Evolutionary conservation across 2,888 invertebrate genomes (phyloP).

Genomic region (Protophormia terraenovae): DNA sequence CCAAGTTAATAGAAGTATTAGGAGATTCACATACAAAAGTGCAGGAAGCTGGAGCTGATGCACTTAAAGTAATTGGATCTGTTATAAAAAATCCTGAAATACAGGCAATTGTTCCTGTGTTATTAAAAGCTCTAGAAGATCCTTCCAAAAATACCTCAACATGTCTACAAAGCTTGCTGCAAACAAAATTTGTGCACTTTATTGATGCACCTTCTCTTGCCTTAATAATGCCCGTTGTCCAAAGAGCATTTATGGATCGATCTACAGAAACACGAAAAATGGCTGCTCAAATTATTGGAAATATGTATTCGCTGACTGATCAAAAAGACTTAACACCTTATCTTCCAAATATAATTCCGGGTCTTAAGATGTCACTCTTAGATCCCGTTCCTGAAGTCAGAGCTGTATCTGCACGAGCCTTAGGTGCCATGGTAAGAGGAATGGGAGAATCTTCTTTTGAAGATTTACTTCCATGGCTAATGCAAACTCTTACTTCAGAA

Average conservation of each 20-base stretch:
- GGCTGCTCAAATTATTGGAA: conserved; percentile 99
- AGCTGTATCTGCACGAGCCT: conserved; percentile 96
- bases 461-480: conserved; percentile 98
- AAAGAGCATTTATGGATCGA: conserved; percentile 98
- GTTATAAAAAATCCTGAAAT: conserved; percentile 99
- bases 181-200: conserved; percentile 99
- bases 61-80: conserved; percentile 96
- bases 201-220: conserved; percentile 99
- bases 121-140: conserved; percentile 96
- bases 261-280: conserved; percentile 99
- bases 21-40: conserved; percentile 99
- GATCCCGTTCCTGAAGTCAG: conserved; percentile 99
- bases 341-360: conserved; percentile 97
- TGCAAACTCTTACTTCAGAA: conserved; percentile 98
- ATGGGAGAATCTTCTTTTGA: conserved; percentile 98
- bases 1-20: conserved; percentile 96
- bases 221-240: conserved; percentile 99
- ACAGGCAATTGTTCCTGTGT: conserved; percentile 93
- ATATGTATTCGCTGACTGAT: conserved; percentile 99
- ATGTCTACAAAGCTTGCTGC: conserved; percentile 95
- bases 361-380: conserved; percentile 95
- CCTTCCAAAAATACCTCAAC: conserved; percentile 96
- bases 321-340: conserved; percentile 99
- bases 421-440: conserved; percentile 98
- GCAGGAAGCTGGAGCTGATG: conserved; percentile 97